Evolutionary conservation across 2,113 vertebrate genomes (phyloP), one percentile per base, ranked within the genome.

Genomic region (Psophia crepitans): DNA sequence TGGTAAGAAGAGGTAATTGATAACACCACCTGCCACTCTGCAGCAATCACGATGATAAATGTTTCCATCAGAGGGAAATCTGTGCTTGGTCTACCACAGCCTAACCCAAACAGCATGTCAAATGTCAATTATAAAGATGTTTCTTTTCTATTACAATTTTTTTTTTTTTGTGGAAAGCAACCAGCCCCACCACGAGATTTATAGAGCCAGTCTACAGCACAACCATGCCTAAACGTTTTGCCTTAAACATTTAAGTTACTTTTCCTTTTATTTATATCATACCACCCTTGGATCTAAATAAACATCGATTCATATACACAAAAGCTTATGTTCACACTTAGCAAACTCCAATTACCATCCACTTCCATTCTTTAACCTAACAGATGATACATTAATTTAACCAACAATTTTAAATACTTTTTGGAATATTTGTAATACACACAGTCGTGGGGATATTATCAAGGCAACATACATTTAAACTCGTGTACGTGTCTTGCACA

Each of bases 21-120:
- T 98, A 98, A 97, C 97, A 97, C 97, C 98, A 98, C 98, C 98
- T 98, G 98, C 98, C 98, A 98, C 98, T 98, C 97, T 71, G 96
- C 79, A 96, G 96, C 98, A 97, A 97, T 98, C 98, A 98, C 91
- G 91, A 98, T 98, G 98, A 98, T 98, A 98, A 98, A 98, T 98
- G 98, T 97, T 98, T 98, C 98, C 98, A 98, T 98, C 98, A 98
- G 94, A 97, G 96, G 95, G 96, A 97, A 98, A 97, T 98, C 97
- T 98, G 97, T 97, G 98, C 97, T 97, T 96, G 97, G 96, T 97
- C 95, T 97, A 96, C 97, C 97, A 97, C 97, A 97, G 97, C 97
- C 95, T 97, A 97, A 97, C 90, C 96, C 98, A 97, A 98, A 98
- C 97, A 96, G 97, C 98, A 97, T 97, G 98, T 98, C 98, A 98